Conservation (phyloP, 2,888 invertebrate genomes). For the Penaeus monodon region DNA sequence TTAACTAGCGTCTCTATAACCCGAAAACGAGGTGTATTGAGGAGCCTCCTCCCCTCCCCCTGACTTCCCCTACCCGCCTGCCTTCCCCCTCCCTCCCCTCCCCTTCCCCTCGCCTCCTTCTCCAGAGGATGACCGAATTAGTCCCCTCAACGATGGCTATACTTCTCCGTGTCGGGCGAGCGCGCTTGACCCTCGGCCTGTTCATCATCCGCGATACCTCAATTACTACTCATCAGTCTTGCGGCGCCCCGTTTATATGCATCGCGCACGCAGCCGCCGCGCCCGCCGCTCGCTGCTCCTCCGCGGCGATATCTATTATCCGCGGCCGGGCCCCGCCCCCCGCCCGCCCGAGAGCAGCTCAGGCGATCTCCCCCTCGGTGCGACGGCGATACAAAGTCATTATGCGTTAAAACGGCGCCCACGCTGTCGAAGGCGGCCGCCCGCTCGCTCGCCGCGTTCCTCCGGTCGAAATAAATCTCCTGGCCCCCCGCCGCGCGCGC, state of each 20-base stretch:
- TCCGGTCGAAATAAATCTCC: constrained; percentile 40
- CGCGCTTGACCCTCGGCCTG: constrained; percentile 28
- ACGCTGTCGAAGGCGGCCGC: constrained; percentile 13
- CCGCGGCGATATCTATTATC: constrained; percentile 44
- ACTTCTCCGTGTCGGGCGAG: constrained; percentile 8
- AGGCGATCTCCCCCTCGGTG: no score
- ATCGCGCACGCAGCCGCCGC: constrained; percentile 33
- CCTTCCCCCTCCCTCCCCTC: no score
- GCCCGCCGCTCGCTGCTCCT: constrained; percentile 12
- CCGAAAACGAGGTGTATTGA: no score
- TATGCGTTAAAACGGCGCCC: constrained; percentile 50
- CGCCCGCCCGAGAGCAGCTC: background rate
- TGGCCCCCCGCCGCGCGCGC: constrained; percentile 43
- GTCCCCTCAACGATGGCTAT: background rate
- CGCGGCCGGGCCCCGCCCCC: constrained; percentile 21
- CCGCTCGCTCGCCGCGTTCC: constrained; percentile 34
- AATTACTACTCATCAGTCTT: constrained; percentile 56
- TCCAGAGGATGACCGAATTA: no score
- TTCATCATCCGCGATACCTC: constrained; percentile 55
- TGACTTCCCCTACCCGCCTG: no score
- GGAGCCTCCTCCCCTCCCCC: no score
- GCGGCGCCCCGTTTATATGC: constrained; percentile 45
- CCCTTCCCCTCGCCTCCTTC: no score
- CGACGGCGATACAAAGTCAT: constrained; percentile 3
- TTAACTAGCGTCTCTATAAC: no score